phyloP scores from a whole-genome alignment of 2,797 vertebrate genomes.

The Lagodon rhomboides region DNA sequence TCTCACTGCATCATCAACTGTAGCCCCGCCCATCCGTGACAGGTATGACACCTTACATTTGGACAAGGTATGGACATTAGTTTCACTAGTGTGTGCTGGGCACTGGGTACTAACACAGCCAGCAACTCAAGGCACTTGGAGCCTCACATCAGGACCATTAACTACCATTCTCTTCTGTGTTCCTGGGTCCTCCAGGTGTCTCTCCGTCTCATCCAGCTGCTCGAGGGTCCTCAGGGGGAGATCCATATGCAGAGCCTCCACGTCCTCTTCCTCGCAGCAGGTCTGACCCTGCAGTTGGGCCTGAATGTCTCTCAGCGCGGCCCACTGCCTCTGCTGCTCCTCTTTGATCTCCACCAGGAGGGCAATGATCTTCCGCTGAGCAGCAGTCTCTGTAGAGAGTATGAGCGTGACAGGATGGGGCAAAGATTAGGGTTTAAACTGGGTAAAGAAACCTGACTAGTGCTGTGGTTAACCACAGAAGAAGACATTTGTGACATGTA shows the following conservation, averaged over 20 bases:
- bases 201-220: conserved; percentile 76
- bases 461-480: too few relatives aligned
- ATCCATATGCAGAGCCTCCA: conserved; percentile 73
- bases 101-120: not conserved
- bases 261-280: conserved; percentile 56
- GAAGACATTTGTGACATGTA: not conserved
- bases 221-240: conserved; percentile 74
- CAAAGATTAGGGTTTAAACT: not conserved
- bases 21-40: conserved; percentile 77
- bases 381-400: conserved; percentile 56
- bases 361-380: conserved; percentile 72
- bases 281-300: conserved; percentile 68
- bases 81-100: not conserved
- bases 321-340: conserved; percentile 78
- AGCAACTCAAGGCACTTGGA: not conserved
- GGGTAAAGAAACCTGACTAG: not conserved
- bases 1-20: conserved; percentile 74
- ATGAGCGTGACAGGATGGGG: not conserved
- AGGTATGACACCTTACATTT: conserved; percentile 73
- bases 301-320: conserved; percentile 75
- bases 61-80: not conserved
- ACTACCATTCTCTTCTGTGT: conserved; percentile 74
- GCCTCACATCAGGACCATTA: not conserved
- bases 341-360: conserved; percentile 77
- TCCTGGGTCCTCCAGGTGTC: conserved; percentile 64